phyloP scores from a whole-genome alignment of 53 echinoderm and acorn worm genomes.

The Apostichopus leukothele region DNA sequence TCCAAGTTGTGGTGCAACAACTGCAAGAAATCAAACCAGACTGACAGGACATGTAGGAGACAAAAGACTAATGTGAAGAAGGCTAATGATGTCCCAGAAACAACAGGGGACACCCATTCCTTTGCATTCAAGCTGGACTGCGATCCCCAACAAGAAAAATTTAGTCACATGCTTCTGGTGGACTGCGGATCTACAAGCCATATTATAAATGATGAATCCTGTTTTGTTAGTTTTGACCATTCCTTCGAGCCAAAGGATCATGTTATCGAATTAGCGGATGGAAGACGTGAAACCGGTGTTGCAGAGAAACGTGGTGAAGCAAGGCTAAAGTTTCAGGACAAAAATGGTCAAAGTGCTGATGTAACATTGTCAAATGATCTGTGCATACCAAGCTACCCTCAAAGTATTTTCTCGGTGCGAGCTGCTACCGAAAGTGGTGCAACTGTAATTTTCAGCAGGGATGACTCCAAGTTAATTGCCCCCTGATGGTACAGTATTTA shows the following conservation, averaged over 20 bases:
- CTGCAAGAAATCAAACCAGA: conserved; percentile 41
- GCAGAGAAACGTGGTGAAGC: conserved; percentile 43
- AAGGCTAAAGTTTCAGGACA: conserved; percentile 14
- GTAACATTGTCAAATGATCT: conserved; percentile 30
- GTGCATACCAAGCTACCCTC: conserved; percentile 45
- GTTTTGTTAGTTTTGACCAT: conserved; percentile 41
- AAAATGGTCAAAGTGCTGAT: neutral
- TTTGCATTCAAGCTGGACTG: conserved; percentile 33
- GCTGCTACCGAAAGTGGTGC: conserved; percentile 50
- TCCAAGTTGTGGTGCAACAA: conserved; percentile 5
- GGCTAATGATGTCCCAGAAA: conserved; percentile 14
- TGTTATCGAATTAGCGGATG: conserved; percentile 44
- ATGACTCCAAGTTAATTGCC: neutral
- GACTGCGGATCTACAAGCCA: conserved; percentile 51
- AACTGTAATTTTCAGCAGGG: conserved; percentile 33
- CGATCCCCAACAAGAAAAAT: conserved; percentile 18
- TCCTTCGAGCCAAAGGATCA: conserved; percentile 47
- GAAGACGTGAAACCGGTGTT: conserved; percentile 28
- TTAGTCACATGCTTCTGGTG: conserved; percentile 41
- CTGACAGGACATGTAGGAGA: conserved; percentile 26
- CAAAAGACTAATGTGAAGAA: conserved; percentile 12
- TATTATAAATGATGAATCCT: conserved; percentile 40
- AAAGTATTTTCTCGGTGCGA: conserved; percentile 51
- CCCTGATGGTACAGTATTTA: conserved; percentile 47
- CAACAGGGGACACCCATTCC: conserved; percentile 8